Evolutionary conservation across 2,113 vertebrate genomes (phyloP).

Genomic region (Microcebus murinus): DNA sequence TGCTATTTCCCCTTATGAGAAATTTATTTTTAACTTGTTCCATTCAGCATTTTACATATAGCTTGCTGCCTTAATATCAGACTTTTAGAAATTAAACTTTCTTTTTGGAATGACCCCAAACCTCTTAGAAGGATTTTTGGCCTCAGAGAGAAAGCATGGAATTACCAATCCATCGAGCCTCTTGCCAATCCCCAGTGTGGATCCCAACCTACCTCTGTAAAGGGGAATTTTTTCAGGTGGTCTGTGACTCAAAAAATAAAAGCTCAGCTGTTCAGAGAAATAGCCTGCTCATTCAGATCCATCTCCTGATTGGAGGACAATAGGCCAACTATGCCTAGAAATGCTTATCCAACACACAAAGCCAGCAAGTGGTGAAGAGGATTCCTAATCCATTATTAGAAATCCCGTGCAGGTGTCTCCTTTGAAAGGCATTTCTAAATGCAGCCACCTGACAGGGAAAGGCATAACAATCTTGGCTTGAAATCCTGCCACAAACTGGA

Average conservation of each 20-base stretch:
- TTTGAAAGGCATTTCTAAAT: not conserved
- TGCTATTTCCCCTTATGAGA: not conserved
- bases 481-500: not conserved
- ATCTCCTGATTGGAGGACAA: not conserved
- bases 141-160: not conserved
- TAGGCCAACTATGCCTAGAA: not conserved
- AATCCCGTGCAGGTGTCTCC: not conserved
- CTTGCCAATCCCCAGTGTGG: not conserved
- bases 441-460: not conserved
- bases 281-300: not conserved
- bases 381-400: not conserved
- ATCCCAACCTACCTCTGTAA: not conserved
- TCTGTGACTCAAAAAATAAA: not conserved
- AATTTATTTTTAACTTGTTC: not conserved
- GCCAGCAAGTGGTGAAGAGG: not conserved
- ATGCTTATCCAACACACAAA: not conserved
- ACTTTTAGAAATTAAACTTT: not conserved
- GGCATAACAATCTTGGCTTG: too few species aligned
- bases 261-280: not conserved
- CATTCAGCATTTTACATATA: not conserved
- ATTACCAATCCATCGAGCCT: not conserved
- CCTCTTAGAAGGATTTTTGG: not conserved
- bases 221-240: not conserved
- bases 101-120: not conserved
- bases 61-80: not conserved